phyloP scores from a whole-genome alignment of 2,888 invertebrate genomes.

The Eremobia ochroleuca region DNA sequence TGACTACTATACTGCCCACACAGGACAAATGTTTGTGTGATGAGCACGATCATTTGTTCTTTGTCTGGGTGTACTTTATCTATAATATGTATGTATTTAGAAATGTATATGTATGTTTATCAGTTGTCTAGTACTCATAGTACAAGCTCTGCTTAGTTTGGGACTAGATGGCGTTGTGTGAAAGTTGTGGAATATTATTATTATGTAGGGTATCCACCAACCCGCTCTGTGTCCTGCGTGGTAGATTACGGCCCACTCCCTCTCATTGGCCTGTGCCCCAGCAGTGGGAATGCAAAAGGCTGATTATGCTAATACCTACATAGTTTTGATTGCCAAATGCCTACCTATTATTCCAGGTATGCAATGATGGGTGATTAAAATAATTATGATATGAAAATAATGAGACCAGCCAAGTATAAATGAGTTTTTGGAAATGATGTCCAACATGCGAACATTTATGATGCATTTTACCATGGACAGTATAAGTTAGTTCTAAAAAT shows the following conservation, averaged over 20 bases:
- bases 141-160: no score
- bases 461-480: neutral
- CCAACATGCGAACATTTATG: constrained; percentile 1
- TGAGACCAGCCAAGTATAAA: neutral
- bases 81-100: no score
- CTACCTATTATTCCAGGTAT: neutral
- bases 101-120: no score
- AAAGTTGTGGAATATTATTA: no score
- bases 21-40: no score
- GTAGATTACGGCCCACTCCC: neutral
- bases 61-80: no score
- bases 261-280: neutral
- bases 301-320: neutral
- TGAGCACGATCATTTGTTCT: no score
- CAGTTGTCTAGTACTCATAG: no score
- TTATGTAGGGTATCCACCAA: no score
- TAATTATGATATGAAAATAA: constrained; percentile 31
- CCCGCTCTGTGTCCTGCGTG: neutral
- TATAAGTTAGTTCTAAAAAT: neutral
- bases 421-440: constrained; percentile 23
- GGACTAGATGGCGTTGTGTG: no score
- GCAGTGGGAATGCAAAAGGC: neutral
- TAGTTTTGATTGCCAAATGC: neutral
- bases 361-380: constrained; percentile 14
- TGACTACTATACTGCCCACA: no score